Percentiles rank a stretch among this genome's conserved stretches.
Conservation (phyloP, 1,140 invertebrate species). For the Zaprionus vittiger region DNA sequence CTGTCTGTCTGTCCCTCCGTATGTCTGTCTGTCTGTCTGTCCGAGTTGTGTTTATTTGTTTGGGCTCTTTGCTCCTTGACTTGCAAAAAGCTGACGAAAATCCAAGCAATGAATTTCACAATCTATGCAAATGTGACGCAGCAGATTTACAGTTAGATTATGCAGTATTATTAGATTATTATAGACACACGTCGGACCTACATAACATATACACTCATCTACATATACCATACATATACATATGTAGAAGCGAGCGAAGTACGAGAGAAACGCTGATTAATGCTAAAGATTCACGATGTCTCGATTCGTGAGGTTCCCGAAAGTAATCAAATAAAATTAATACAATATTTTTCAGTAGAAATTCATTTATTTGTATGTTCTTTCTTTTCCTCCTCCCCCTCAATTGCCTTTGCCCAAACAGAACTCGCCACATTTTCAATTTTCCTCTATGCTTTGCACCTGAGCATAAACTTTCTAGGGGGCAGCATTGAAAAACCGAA, state of each 20-base stretch:
- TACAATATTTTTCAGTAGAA: background rate
- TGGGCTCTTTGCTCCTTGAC: constrained; percentile 4
- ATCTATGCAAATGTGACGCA: constrained; percentile 59
- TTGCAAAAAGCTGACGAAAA: constrained; percentile 16
- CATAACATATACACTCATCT: background rate
- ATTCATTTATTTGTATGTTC: background rate
- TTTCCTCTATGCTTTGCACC: background rate
- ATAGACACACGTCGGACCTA: constrained; percentile 14
- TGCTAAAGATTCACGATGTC: background rate
- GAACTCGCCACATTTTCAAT: background rate
- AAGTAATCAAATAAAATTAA: background rate
- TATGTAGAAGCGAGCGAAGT: background rate
- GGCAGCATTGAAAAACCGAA: constrained; percentile 41
- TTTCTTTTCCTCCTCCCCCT: background rate
- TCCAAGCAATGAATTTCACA: constrained; percentile 49
- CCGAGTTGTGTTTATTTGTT: background rate
- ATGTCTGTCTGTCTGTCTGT: constrained; percentile 5
- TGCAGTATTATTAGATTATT: constrained; percentile 18
- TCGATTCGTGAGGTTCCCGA: background rate
- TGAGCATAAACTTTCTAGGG: constrained; percentile 55
- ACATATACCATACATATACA: too few relatives aligned
- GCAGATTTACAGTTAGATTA: constrained; percentile 17
- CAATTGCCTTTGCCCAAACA: too few relatives aligned
- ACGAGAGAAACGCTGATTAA: background rate
- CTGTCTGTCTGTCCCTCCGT: background rate